A percentile compares a stretch with the other conserved stretches of the same genome.
phyloP scores from a whole-genome alignment of 2,888 invertebrate species.

The Augiades crinisus region DNA sequence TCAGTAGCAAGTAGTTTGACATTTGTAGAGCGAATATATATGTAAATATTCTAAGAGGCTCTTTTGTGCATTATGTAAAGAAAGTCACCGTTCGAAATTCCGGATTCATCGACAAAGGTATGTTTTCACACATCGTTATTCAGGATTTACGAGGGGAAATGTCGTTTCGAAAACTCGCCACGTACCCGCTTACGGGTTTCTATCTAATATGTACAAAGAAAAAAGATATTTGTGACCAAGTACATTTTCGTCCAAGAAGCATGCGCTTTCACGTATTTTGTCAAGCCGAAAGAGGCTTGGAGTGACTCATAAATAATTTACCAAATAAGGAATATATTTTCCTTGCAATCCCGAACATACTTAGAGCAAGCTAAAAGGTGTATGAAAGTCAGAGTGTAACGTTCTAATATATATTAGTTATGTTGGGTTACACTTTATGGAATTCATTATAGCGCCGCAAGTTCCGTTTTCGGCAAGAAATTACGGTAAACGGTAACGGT shows the following conservation, averaged over 20 bases:
- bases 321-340: conserved; percentile 50
- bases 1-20: conserved; percentile 20
- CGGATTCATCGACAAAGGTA: conserved; percentile 32
- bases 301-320: conserved; percentile 71
- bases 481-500: no score
- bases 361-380: conserved; percentile 52
- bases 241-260: conserved; percentile 46
- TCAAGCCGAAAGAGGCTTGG: conserved; percentile 49
- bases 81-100: conserved; percentile 29
- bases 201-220: conserved; percentile 72
- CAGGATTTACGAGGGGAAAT: conserved; percentile 55
- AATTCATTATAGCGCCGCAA: no score
- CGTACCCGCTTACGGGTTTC: conserved; percentile 56
- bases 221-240: conserved; percentile 54
- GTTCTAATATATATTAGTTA: no score
- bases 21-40: conserved; percentile 26
- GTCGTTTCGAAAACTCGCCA: conserved; percentile 56
- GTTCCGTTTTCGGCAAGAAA: no score
- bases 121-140: conserved; percentile 51
- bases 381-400: no score
- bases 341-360: conserved; percentile 56
- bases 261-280: conserved; percentile 58
- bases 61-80: conserved; percentile 32
- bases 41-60: conserved; percentile 24
- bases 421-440: no score